phyloP scores from a whole-genome alignment of 2,797 vertebrate genomes.

The Nyctibius grandis region DNA sequence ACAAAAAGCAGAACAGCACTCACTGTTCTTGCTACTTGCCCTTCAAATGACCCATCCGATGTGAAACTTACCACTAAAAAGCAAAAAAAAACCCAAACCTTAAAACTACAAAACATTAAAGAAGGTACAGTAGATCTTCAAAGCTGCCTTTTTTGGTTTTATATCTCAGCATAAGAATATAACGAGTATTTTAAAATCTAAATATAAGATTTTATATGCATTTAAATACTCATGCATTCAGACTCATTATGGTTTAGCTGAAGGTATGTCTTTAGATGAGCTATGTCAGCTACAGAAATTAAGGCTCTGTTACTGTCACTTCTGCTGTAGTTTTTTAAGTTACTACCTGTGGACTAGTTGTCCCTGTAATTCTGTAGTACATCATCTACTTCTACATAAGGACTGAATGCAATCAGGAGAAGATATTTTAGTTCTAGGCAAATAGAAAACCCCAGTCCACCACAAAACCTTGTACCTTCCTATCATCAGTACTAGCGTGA shows the following conservation, averaged over 20 bases:
- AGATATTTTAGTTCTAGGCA: neutral
- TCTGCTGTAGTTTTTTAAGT: neutral
- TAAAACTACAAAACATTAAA: neutral
- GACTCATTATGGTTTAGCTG: neutral
- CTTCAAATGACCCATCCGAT: neutral
- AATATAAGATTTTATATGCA: neutral
- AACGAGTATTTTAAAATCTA: neutral
- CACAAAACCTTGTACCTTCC: neutral
- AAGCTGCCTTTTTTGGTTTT: neutral
- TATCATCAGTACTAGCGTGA: neutral
- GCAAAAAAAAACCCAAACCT: neutral
- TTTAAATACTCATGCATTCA: neutral
- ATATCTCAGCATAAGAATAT: neutral
- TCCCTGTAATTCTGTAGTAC: neutral
- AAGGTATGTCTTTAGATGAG: neutral
- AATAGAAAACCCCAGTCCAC: neutral
- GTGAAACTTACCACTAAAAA: neutral
- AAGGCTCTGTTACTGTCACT: neutral
- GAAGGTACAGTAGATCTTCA: neutral
- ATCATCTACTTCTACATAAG: neutral
- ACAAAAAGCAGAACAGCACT: neutral
- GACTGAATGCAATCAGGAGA: neutral
- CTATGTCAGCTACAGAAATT: neutral
- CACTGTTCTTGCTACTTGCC: neutral
- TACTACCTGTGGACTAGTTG: neutral